A percentile compares a stretch with the other conserved stretches of the same genome.
Evolutionary conservation across 2,113 vertebrate species (phyloP).

Genomic region (Furnarius figulus): DNA sequence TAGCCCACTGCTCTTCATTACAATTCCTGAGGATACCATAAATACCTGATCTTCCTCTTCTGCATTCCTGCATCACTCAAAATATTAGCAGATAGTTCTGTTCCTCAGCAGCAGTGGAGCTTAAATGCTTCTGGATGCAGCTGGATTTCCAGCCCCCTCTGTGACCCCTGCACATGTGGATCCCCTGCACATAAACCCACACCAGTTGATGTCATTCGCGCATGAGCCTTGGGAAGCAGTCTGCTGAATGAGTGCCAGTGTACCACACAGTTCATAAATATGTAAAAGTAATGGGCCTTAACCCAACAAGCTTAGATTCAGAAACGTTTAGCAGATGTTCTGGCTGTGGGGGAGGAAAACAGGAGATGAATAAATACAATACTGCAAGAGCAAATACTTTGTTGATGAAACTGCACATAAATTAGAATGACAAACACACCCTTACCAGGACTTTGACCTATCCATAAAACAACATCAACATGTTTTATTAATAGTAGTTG

Average conservation of each 20-base stretch:
- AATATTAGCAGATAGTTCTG: neutral
- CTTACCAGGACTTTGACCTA: conserved; percentile 30
- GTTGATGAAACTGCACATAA: conserved; percentile 47
- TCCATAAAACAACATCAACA: neutral
- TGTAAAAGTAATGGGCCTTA: conserved; percentile 39
- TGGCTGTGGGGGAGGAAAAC: conserved; percentile 53
- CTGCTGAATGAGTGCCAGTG: conserved; percentile 57
- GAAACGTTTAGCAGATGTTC: conserved; percentile 65
- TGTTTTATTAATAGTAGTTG: conserved; percentile 56
- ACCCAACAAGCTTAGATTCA: conserved; percentile 47
- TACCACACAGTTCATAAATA: conserved; percentile 65
- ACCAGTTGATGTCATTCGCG: neutral
- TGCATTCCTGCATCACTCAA: neutral
- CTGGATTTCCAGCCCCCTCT: neutral
- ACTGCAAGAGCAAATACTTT: conserved; percentile 55
- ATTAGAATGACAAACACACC: conserved; percentile 37
- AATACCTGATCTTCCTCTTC: neutral
- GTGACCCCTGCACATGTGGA: conserved; percentile 42
- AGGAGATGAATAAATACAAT: conserved; percentile 54
- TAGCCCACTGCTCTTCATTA: neutral
- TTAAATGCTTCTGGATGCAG: neutral
- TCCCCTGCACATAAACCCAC: neutral
- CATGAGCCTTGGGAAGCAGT: neutral
- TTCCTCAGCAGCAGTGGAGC: neutral
- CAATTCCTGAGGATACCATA: neutral